Percentiles rank a stretch among this genome's conserved stretches.
These are phyloP conservation scores for Dicycla oo DNA, from an alignment of 2,888 invertebrate species.

Conservation along the genomic window DNA sequence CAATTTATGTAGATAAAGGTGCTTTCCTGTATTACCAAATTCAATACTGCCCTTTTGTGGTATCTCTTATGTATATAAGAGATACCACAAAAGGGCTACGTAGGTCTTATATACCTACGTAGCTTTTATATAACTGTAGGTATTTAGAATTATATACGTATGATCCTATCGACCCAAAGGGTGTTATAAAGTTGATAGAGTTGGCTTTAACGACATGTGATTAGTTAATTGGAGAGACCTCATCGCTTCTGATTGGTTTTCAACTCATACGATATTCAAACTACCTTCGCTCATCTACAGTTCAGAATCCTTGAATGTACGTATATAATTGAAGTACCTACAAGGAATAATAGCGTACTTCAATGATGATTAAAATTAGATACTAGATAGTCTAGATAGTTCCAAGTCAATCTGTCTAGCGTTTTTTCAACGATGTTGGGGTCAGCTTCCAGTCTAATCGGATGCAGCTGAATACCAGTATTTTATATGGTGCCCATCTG, in stretches of 20 bases:
- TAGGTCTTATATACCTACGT: too few species aligned
- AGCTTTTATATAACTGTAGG: background rate
- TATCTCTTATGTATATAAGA: too few species aligned
- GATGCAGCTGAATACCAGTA: too few species aligned
- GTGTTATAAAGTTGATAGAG: slow-evolving; percentile 48
- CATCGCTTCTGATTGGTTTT: slow-evolving; percentile 59
- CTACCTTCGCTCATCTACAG: slow-evolving; percentile 25
- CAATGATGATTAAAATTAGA: background rate
- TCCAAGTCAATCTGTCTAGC: too few species aligned
- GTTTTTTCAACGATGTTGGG: too few species aligned
- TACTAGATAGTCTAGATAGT: background rate
- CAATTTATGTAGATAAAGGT: background rate
- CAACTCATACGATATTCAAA: slow-evolving; percentile 58
- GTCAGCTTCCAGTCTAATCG: too few species aligned
- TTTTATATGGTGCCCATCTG: too few species aligned
- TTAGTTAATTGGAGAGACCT: slow-evolving; percentile 64
- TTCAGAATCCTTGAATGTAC: slow-evolving; percentile 36
- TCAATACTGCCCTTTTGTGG: background rate
- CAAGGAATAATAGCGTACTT: background rate
- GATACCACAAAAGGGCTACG: background rate
- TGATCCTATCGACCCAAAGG: slow-evolving; percentile 22
- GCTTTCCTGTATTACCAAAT: background rate
- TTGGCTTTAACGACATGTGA: slow-evolving; percentile 59
- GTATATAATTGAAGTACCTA: slow-evolving; percentile 29
- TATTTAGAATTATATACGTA: slow-evolving; percentile 17